A percentile compares a stretch with the other conserved stretches of the same genome.
These are phyloP conservation scores for Synanthedon andrenaeformis DNA, from an alignment of 2,888 invertebrate species.

Conservation along the genomic window DNA sequence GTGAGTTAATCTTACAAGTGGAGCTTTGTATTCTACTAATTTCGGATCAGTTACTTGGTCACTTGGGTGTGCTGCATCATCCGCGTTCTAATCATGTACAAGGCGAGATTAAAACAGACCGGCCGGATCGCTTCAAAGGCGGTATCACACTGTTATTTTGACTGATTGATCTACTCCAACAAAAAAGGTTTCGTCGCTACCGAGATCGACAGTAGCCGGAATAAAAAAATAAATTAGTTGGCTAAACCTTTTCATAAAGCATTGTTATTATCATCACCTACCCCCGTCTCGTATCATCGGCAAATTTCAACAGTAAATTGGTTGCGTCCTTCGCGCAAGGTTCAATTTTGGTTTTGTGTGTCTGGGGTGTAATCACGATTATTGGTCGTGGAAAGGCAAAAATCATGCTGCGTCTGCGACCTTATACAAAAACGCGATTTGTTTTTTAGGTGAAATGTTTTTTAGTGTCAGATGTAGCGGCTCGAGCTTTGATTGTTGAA, in stretches of 20 bases:
- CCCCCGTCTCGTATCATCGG: conserved; percentile 43
- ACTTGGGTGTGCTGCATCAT: conserved; percentile 64
- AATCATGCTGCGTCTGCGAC: conserved; percentile 64
- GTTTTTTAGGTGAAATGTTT: conserved; percentile 56
- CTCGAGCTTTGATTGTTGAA: conserved; percentile 66
- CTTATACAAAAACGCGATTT: conserved; percentile 62
- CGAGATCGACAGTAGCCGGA: conserved; percentile 68
- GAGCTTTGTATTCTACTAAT: conserved; percentile 47
- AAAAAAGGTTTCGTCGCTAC: conserved; percentile 66
- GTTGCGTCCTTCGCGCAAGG: conserved; percentile 25
- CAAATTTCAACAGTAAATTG: conserved; percentile 4
- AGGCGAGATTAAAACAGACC: conserved; percentile 67
- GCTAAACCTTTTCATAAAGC: conserved; percentile 69
- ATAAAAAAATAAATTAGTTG: conserved; percentile 67
- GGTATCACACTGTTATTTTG: conserved; percentile 71
- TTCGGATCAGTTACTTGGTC: conserved; percentile 59
- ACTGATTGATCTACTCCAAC: conserved; percentile 66
- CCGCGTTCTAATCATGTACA: conserved; percentile 67
- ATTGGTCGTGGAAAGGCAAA: conserved; percentile 59
- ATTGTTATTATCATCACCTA: conserved; percentile 68
- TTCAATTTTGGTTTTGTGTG: conserved; percentile 20
- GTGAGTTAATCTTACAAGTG: conserved; percentile 38
- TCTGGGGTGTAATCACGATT: conserved; percentile 14
- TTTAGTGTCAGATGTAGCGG: conserved; percentile 68
- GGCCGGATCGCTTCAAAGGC: conserved; percentile 67